phyloP scores from a whole-genome alignment of 2,888 invertebrate species.

The Mesoligia furuncula region DNA sequence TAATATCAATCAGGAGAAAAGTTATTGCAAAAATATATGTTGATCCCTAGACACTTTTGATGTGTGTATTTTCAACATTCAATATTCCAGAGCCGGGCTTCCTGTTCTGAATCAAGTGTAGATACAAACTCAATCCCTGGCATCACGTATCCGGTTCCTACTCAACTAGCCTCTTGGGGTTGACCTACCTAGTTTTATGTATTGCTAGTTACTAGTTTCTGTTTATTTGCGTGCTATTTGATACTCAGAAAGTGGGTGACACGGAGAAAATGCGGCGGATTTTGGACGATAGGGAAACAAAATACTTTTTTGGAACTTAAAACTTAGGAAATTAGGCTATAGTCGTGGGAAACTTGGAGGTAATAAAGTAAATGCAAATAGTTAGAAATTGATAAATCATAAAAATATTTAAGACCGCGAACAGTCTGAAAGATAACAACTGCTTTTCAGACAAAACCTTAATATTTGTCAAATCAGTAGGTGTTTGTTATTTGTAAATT shows the following conservation, averaged over 20 bases:
- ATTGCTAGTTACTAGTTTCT: conserved; percentile 13
- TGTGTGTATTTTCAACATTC: conserved; percentile 21
- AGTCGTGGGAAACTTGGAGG: background rate
- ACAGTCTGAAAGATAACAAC: background rate
- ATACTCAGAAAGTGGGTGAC: conserved; percentile 1
- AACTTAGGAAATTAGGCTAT: too few species aligned
- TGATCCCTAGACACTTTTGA: too few species aligned
- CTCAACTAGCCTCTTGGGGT: conserved; percentile 47
- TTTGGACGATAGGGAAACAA: background rate
- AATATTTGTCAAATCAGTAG: background rate
- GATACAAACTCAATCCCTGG: conserved; percentile 47
- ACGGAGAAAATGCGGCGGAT: background rate
- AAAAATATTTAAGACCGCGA: background rate
- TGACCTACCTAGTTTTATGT: conserved; percentile 12
- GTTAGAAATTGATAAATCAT: background rate
- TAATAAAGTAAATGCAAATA: background rate
- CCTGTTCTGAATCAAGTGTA: conserved; percentile 36
- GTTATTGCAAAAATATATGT: too few species aligned
- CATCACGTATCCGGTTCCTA: conserved; percentile 46
- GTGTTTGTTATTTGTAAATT: background rate
- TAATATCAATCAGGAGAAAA: too few species aligned
- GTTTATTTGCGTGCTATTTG: conserved; percentile 27
- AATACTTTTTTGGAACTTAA: background rate
- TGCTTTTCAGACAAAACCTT: background rate
- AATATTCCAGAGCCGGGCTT: conserved; percentile 33